Evolutionary conservation across 2,888 invertebrate genomes (phyloP).

Genomic region (Campoletis raptor): DNA sequence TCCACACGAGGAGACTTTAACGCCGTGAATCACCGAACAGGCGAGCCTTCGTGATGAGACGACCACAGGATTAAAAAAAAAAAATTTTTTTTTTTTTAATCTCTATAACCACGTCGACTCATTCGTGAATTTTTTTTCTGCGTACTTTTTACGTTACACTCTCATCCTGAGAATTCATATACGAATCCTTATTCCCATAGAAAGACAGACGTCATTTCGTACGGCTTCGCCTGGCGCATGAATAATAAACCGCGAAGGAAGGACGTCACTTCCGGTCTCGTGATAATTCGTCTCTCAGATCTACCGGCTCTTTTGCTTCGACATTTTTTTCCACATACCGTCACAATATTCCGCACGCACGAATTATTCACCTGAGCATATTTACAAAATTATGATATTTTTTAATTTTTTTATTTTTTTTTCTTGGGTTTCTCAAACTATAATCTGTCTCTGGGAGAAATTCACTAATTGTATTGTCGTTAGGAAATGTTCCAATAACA

Average conservation of each 20-base stretch:
- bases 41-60: slow-evolving; percentile 62
- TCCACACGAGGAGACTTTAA: slow-evolving; percentile 61
- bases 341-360: slow-evolving; percentile 28
- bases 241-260: slow-evolving; percentile 58
- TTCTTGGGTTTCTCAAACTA: too few species aligned
- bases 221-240: slow-evolving; percentile 49
- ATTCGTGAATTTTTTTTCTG: slow-evolving; percentile 6
- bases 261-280: slow-evolving; percentile 58
- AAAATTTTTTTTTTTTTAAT: not conserved
- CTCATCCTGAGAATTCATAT: slow-evolving; percentile 45
- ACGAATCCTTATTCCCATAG: slow-evolving; percentile 36
- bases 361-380: slow-evolving; percentile 1
- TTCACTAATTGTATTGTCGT: too few species aligned
- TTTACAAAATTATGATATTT: not conserved
- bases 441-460: too few species aligned
- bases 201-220: slow-evolving; percentile 70
- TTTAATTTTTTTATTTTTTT: too few species aligned
- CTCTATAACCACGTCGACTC: slow-evolving; percentile 2
- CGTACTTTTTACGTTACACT: slow-evolving; percentile 2
- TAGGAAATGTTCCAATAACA: too few species aligned
- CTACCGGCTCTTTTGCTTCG: slow-evolving; percentile 19
- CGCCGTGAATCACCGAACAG: slow-evolving; percentile 58
- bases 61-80: not conserved
- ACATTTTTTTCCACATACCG: slow-evolving; percentile 12
- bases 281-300: slow-evolving; percentile 18